Evolutionary conservation across 2,113 vertebrate species (phyloP), one percentile per base, ranked within the genome.

Genomic region (Mus musculus): DNA sequence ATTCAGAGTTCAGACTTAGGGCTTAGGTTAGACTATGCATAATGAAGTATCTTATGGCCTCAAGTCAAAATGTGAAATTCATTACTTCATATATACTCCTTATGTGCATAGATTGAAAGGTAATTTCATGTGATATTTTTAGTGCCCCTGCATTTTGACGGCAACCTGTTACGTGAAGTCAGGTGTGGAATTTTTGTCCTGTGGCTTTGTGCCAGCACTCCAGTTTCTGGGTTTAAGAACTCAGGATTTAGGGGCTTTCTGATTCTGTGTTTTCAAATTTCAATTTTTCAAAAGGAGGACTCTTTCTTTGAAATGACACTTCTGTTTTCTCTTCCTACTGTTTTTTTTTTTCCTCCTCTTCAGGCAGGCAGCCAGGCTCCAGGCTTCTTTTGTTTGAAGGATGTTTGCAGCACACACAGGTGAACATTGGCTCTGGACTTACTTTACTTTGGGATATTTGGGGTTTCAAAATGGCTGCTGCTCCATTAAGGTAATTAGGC

Each of bases 401-500:
- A 72, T 16, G 8, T 75, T 76, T 54, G n/a, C 56, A n/a, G 46
- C 10, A 0, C 73, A 65, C n/a, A 67, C 69, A 94, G 88, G 67
- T 56, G 76, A 36, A 86, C 28, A 28, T 3, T 5, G 54, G 11
- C 46, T 80, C 56, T 28, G 87, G 71, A 76, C 11, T 20, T n/a
- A 85, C 59, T 94, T 90, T 24, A 72, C 39, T 88, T 30, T 12
- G 63, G 30, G 80, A 49, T 49, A 17, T 67, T 93, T 59, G 77
- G n/a, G 81, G 59, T 93, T 69, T 71, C n/a, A 30, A 75, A 95
- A 91, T 75, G 72, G 72, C 22, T 54, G 22, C 54, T 8, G 30
- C 67, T 95, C 96, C 77, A 97, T 96, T 96, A 92, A 92, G 67
- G 77, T 88, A 82, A 94, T 95, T 92, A 90, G 2, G 16, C 56